Base-by-base conservation (phyloP, 2,888 invertebrate species). In the Drosophila paracracens region DNA sequence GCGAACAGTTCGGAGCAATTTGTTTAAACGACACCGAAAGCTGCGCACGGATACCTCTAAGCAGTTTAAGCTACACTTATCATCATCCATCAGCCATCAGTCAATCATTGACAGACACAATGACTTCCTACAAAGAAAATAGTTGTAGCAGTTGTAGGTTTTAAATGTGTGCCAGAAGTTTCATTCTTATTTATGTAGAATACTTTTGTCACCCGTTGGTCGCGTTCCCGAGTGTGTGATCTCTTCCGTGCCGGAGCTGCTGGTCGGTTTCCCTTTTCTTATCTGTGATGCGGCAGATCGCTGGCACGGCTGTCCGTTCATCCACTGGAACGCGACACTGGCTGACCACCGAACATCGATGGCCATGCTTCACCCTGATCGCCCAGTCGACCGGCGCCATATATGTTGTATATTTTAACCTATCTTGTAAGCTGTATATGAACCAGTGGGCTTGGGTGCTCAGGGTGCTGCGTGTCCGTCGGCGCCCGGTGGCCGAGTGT, bases 1-100 rank as follows among this genome's bases (percentile, higher is more conserved):
- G 97, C 97, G 1, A 97, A 95, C 83, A 97, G 97, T 92, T 95
- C 96, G 70, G 97, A 98, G 93, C 98, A 98, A 92, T 94, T 97
- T 88, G 96, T 97, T 86, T 97, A 96, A 85, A 60, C 61, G 63
- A 57, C 13, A 21, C 21, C 13, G 13, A 46, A 25, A 25, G 46
- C 71, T 63, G 76, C 58, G 51, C 63, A 38, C 58, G 46, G 46
- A 53, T 46, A 82, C 48, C 74, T 74, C 57, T 83, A 77, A 82
- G 77, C 88, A 79, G 71, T 80, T 85, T 85, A 81, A 88, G 87
- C 88, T 88, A 56, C 83, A 70, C 38, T 57, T 16, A 57, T 79
- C 81, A 72, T 67, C 70, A 76, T 68, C 60, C 75, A 65, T 64
- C 69, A 60, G 59, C 74, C 70, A 68, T 51, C 29, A 77, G 31